Evolutionary conservation across 2,113 vertebrate species (phyloP).

Genomic region (Illadopsis cleaveri): DNA sequence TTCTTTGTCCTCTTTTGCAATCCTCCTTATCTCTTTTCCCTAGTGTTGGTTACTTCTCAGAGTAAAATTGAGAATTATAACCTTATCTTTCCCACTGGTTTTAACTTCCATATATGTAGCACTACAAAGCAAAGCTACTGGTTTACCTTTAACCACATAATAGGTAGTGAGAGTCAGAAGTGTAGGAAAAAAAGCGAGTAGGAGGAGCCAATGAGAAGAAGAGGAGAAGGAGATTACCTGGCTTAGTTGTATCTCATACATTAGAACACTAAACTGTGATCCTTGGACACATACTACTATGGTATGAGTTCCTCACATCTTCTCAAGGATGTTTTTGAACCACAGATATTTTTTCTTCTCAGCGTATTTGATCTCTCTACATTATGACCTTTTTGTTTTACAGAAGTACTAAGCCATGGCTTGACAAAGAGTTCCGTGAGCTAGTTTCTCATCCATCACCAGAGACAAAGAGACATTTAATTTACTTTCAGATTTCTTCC

Average conservation of each 20-base stretch:
- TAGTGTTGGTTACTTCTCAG: not conserved
- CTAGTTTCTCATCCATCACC: not conserved
- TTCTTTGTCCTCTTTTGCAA: not conserved
- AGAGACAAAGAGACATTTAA: not conserved
- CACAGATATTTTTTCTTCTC: not conserved
- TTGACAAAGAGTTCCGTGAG: not conserved
- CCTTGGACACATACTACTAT: not conserved
- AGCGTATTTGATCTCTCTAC: not conserved
- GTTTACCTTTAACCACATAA: not conserved
- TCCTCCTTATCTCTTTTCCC: not conserved
- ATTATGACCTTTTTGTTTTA: not conserved
- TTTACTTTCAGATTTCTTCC: not conserved
- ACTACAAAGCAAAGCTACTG: not conserved
- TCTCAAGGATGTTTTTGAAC: not conserved
- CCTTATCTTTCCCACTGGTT: not conserved
- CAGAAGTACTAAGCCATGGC: not conserved
- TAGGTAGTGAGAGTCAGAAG: not conserved
- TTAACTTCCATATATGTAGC: not conserved
- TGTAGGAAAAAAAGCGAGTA: not conserved
- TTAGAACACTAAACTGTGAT: not conserved
- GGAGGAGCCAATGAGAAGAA: not conserved
- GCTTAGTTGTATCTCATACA: fast-evolving
- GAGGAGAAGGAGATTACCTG: not conserved
- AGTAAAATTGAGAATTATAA: not conserved
- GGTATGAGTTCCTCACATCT: not conserved